Base-by-base conservation (phyloP, 2,888 invertebrate genomes). In the Globia sparganii region DNA sequence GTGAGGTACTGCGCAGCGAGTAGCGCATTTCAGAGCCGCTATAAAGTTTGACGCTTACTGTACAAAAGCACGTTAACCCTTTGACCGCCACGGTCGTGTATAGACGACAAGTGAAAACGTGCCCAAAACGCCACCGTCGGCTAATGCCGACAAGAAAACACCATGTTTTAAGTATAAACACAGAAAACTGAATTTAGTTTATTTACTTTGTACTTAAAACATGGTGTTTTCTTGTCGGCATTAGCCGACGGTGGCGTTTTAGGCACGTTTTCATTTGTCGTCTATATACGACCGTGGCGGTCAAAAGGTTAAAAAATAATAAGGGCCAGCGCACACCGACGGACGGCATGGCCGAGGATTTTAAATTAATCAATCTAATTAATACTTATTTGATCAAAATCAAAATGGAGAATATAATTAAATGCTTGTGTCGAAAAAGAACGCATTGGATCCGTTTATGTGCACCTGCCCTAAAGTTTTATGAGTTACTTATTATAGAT, bases 381-480 rank as follows among this genome's bases (percentile, higher is more conserved):
- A 40, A n/a, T 25, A 49, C 5, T 13, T 43, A 18, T 34, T n/a
- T 64, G 3, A 53, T 37, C 13, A 72, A 31, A 37, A 59, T 46
- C 28, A 31, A 34, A 72, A 49, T 49, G 40, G 4, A 25, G 25
- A 11, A 34, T 46, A 15, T 34, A 46, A 70, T 72, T 31, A 6
- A 69, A 70, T 67, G 28, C 28, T 69, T 69, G 13, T 37, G 69
- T 40, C n/a, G n/a, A 65, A 65, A 25, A n/a, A 2, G 46, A 56
- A n/a, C n/a, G n/a, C 11, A 11, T 56, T 56, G 21, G 11, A 53
- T 28, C 53, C 49, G n/a, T 53, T 75, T 37, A 25, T 49, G 75
- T 43, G 62, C 53, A n/a, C 11, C 34, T 34, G 40, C n/a, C n/a
- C n/a, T 49, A 46, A 31, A 59, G 3, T 74, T 59, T 59, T 49